Evolutionary conservation across 2,113 vertebrate species (phyloP).

Genomic region (Notothenia rossii): DNA sequence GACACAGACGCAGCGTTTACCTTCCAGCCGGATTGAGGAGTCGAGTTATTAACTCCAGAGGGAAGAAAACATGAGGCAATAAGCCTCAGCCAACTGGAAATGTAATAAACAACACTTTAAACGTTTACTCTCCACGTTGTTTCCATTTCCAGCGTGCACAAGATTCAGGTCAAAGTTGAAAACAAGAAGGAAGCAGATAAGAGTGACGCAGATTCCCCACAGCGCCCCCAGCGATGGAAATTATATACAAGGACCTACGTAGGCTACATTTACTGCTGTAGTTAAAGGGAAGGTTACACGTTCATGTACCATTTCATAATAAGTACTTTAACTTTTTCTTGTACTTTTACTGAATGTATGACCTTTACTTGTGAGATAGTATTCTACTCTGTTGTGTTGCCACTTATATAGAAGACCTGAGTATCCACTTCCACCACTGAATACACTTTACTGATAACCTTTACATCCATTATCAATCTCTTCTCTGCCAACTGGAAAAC

Average conservation of each 20-base stretch:
- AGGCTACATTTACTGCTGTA: too few species aligned
- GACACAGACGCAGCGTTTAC: conserved; percentile 28
- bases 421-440: not conserved
- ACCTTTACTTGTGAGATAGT: too few species aligned
- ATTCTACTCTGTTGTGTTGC: too few species aligned
- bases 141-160: conserved; percentile 47
- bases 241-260: too few species aligned
- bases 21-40: not conserved
- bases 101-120: not conserved
- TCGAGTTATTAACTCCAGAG: not conserved
- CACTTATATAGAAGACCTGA: not conserved
- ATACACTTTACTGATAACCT: not conserved
- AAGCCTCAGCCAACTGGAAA: accelerated
- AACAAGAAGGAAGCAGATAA: not conserved
- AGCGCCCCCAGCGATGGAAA: conserved; percentile 57
- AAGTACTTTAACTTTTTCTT: too few species aligned
- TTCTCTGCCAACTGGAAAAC: too few species aligned
- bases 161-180: conserved; percentile 57
- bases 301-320: too few species aligned
- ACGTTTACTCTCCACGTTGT: conserved; percentile 65
- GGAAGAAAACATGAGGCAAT: not conserved
- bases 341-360: too few species aligned
- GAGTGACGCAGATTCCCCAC: not conserved
- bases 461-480: not conserved
- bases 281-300: too few species aligned